phyloP scores from a whole-genome alignment of 2,888 invertebrate species.

The Pseudeuparius sepicola region DNA sequence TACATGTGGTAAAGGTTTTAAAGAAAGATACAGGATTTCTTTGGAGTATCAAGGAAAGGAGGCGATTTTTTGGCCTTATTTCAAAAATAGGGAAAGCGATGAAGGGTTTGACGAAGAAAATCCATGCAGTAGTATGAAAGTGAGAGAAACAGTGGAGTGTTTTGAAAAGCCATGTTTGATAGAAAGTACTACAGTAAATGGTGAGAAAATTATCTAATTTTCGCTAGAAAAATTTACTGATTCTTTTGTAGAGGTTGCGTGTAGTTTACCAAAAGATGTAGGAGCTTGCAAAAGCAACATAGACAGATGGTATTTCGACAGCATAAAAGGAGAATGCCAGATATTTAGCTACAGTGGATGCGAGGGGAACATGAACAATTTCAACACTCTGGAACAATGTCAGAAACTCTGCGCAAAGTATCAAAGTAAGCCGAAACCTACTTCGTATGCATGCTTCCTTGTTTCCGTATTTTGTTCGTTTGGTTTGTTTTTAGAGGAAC shows the following conservation, averaged over 20 bases:
- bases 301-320: constrained; percentile 80
- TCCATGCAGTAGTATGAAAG: constrained; percentile 39
- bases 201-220: no score
- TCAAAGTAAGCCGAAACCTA: constrained; percentile 36
- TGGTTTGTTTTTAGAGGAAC: constrained; percentile 31
- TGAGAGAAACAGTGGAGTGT: constrained; percentile 45
- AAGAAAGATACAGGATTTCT: constrained; percentile 47
- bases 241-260: constrained; percentile 47
- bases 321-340: constrained; percentile 57
- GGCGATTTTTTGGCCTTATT: constrained; percentile 26
- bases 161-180: constrained; percentile 27
- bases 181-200: constrained; percentile 20
- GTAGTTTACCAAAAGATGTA: constrained; percentile 52
- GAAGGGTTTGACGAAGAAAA: constrained; percentile 36
- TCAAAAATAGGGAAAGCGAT: constrained; percentile 27
- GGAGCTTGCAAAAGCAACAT: constrained; percentile 72
- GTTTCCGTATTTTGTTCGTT: background rate
- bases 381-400: constrained; percentile 63
- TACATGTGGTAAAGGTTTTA: constrained; percentile 66
- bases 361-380: constrained; percentile 81
- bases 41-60: constrained; percentile 26
- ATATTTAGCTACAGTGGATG: constrained; percentile 85
- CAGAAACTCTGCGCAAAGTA: constrained; percentile 48
- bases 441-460: no score
- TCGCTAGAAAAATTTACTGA: no score